Evolutionary conservation across 2,888 invertebrate species (phyloP).

Genomic region (Idaea straminata): DNA sequence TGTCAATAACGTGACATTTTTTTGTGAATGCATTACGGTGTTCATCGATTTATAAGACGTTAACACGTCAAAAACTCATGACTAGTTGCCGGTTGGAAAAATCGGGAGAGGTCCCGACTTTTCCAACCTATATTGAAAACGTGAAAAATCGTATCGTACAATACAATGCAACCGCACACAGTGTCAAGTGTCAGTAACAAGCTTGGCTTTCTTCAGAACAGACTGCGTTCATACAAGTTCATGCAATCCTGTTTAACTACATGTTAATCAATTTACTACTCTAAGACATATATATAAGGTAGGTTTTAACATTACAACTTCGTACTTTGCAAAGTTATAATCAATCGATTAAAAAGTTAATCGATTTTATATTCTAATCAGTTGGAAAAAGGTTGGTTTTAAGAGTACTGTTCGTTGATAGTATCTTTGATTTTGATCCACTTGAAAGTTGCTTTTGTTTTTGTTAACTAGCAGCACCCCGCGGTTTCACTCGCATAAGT

Average conservation of each 20-base stretch:
- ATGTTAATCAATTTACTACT: not conserved
- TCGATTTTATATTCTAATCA: not conserved
- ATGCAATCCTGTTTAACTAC: not conserved
- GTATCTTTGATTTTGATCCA: not conserved
- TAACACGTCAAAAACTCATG: too few relatives aligned
- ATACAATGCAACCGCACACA: not conserved
- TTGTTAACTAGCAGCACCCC: too few relatives aligned
- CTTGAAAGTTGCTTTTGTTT: not conserved
- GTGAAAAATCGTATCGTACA: not conserved
- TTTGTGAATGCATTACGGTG: too few relatives aligned
- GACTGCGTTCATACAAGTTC: not conserved
- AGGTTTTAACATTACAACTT: not conserved
- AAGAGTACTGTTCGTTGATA: not conserved
- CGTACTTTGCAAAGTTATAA: not conserved
- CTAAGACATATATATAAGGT: not conserved
- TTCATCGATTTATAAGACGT: too few relatives aligned
- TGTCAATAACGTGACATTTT: too few relatives aligned
- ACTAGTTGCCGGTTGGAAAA: too few relatives aligned
- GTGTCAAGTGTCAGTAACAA: conserved; percentile 1
- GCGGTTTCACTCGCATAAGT: too few relatives aligned
- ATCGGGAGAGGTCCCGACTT: too few relatives aligned
- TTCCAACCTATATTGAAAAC: not conserved
- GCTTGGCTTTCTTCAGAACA: not conserved
- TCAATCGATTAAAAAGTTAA: not conserved
- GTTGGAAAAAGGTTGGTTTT: not conserved